A percentile compares a stretch with the other conserved stretches of the same genome.
These are phyloP conservation scores for Callipepla californica DNA, from an alignment of 2,113 vertebrate species.

Conservation along the genomic window DNA sequence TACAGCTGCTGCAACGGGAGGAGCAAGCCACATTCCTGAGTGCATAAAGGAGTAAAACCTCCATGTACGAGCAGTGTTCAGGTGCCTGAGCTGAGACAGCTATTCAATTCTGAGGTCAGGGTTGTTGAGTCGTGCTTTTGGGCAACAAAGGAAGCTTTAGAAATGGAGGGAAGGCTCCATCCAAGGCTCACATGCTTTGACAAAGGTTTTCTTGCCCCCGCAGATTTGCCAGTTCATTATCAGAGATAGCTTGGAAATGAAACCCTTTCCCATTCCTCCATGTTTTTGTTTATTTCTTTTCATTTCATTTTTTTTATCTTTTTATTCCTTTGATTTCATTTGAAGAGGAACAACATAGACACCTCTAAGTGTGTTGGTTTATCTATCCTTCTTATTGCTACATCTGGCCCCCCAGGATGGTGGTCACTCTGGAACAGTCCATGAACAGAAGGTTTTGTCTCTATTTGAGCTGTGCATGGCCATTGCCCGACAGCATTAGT, in stretches of 20 bases:
- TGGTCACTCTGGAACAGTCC: background rate
- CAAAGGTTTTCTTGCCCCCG: background rate
- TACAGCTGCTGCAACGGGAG: background rate
- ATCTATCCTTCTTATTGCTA: background rate
- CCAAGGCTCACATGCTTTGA: background rate
- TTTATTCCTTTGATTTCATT: background rate
- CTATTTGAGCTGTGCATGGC: background rate
- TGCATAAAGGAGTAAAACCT: background rate
- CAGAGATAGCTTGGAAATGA: background rate
- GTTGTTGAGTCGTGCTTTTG: background rate
- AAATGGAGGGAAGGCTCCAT: background rate
- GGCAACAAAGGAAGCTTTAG: background rate
- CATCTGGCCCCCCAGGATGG: background rate
- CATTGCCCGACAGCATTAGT: slow-evolving; percentile 55
- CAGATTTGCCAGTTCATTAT: background rate
- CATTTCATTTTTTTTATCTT: too few relatives aligned
- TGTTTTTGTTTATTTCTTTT: background rate
- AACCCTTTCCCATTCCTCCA: background rate
- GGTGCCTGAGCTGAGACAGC: background rate
- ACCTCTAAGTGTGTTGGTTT: background rate
- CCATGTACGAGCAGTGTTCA: background rate
- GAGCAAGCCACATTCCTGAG: background rate
- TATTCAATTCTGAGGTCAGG: background rate
- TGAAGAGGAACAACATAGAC: background rate
- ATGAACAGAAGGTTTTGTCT: background rate